A percentile compares a stretch with the other conserved stretches of the same genome.
phyloP scores from a whole-genome alignment of 1,140 invertebrate species.

The Planococcus citri region DNA sequence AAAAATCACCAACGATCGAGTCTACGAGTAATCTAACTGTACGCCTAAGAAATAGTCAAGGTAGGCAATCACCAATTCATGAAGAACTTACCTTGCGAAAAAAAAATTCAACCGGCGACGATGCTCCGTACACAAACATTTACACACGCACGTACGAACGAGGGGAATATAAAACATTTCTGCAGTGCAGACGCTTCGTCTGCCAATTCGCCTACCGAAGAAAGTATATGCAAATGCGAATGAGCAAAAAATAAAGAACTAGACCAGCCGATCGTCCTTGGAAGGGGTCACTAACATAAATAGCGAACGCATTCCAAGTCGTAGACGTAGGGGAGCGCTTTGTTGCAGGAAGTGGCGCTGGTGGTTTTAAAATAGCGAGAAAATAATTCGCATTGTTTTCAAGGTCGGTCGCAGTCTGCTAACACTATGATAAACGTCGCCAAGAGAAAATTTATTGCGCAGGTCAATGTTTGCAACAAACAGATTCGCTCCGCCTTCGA shows the following conservation, averaged over 20 bases:
- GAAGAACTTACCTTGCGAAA: too few species aligned
- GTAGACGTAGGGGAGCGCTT: background rate
- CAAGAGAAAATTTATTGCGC: slow-evolving; percentile 3
- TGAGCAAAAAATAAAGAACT: background rate
- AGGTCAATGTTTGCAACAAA: slow-evolving; percentile 6
- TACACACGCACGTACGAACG: too few species aligned
- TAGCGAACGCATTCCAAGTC: background rate
- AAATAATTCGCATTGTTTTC: background rate
- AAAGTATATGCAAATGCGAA: background rate
- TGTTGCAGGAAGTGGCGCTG: background rate
- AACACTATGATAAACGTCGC: background rate
- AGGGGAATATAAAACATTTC: too few species aligned
- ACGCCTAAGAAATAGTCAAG: too few species aligned
- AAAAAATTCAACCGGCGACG: too few species aligned
- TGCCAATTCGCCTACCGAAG: background rate
- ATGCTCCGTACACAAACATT: too few species aligned
- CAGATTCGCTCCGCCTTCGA: slow-evolving; percentile 5
- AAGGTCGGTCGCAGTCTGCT: background rate
- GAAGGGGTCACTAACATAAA: background rate
- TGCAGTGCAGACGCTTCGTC: background rate
- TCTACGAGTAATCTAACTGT: too few species aligned
- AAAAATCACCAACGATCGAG: too few species aligned
- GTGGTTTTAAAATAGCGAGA: slow-evolving; percentile 6
- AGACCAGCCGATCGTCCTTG: background rate
- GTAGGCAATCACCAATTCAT: too few species aligned